Evolutionary conservation across 2,113 vertebrate species (phyloP).

Genomic region (Bungarus multicinctus): DNA sequence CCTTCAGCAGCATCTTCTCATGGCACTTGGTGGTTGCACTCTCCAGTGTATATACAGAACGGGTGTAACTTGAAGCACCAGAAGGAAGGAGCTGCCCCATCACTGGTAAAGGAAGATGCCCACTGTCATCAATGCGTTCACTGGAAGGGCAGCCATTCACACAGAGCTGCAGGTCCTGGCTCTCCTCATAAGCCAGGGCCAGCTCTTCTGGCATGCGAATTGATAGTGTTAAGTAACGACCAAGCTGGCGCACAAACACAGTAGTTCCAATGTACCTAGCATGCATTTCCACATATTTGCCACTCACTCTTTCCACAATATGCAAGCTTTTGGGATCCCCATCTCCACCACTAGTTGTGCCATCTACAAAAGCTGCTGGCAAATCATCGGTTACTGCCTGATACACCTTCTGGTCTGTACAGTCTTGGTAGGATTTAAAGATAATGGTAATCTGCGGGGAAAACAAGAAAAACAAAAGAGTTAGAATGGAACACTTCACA

Average conservation of each 20-base stretch:
- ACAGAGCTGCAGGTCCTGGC: conserved; percentile 94
- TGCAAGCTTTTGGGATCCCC: conserved; percentile 78
- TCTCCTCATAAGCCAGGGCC: conserved; percentile 83
- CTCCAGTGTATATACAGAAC: conserved; percentile 72
- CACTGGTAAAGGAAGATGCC: conserved; percentile 70
- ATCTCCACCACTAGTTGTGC: conserved; percentile 80
- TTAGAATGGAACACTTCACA: not conserved
- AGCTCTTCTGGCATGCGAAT: conserved; percentile 87
- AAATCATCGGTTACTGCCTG: conserved; percentile 92
- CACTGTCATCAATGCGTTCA: conserved; percentile 84
- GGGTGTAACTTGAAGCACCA: conserved; percentile 43
- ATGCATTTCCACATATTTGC: conserved; percentile 85
- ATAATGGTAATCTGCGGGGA: conserved; percentile 86
- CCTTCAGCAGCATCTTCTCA: conserved; percentile 85
- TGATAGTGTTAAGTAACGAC: conserved; percentile 89
- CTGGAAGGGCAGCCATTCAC: conserved; percentile 86
- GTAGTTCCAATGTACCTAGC: conserved; percentile 91
- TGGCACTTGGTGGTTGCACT: conserved; percentile 81
- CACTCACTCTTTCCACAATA: conserved; percentile 82
- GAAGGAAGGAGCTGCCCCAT: conserved; percentile 46
- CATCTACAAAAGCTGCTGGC: conserved; percentile 92
- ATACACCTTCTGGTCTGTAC: conserved; percentile 96
- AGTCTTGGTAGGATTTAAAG: conserved; percentile 91
- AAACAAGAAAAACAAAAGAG: not conserved
- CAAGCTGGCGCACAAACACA: conserved; percentile 86